These are phyloP conservation scores for Lycaena phlaeas DNA, from an alignment of 2,888 invertebrate species.

Conservation along the genomic window DNA sequence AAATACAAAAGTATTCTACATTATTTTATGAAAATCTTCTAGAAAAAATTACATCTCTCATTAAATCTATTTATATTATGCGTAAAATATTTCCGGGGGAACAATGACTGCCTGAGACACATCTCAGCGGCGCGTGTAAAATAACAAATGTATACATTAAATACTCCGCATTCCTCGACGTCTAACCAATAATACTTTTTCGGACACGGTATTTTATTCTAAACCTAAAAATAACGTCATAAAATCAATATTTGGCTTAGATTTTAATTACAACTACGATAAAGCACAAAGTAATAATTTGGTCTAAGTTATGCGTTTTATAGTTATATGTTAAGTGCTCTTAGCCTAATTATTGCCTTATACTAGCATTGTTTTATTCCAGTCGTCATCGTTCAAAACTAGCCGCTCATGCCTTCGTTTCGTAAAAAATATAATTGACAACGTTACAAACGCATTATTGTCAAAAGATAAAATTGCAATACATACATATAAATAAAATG, in stretches of 20 bases:
- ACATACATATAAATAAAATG: background rate
- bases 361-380: slow-evolving; percentile 54
- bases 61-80: slow-evolving; percentile 59
- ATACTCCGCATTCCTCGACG: slow-evolving; percentile 51
- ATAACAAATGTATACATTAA: slow-evolving; percentile 42
- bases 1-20: slow-evolving; percentile 68
- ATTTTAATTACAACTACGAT: slow-evolving; percentile 67
- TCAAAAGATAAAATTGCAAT: background rate
- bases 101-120: slow-evolving; percentile 34
- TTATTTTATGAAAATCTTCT: slow-evolving; percentile 56
- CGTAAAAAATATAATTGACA: background rate
- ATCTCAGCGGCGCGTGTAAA: slow-evolving; percentile 12
- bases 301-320: slow-evolving; percentile 68
- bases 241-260: slow-evolving; percentile 73
- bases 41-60: slow-evolving; percentile 62
- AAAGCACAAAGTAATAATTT: slow-evolving; percentile 71
- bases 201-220: slow-evolving; percentile 51
- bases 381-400: slow-evolving; percentile 34
- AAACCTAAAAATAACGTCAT: slow-evolving; percentile 56
- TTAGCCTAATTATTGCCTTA: slow-evolving; percentile 68
- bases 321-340: slow-evolving; percentile 64
- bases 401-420: slow-evolving; percentile 22
- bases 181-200: slow-evolving; percentile 62
- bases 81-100: slow-evolving; percentile 47
- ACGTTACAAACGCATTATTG: background rate